These are phyloP conservation scores for Drosophila pandora DNA, from an alignment of 1,140 invertebrate species.

Conservation along the genomic window DNA sequence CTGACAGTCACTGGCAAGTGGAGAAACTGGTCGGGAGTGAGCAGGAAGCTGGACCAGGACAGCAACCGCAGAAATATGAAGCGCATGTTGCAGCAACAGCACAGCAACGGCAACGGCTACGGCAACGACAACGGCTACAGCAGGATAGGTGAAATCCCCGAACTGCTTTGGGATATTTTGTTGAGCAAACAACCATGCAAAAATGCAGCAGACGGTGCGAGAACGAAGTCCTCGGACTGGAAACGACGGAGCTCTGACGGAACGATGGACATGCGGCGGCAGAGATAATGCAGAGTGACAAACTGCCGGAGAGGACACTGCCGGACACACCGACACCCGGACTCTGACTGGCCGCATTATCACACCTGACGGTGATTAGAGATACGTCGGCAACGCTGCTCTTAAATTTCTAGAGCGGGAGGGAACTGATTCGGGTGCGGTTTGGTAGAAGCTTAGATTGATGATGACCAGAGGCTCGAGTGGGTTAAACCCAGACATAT, in stretches of 20 bases:
- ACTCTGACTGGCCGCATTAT: conserved; percentile 54
- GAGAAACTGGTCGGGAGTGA: conserved; percentile 33
- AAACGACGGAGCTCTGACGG: conserved; percentile 2
- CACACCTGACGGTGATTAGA: conserved; percentile 71
- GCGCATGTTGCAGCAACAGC: conserved; percentile 30
- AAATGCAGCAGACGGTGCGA: conserved; percentile 61
- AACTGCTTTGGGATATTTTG: conserved; percentile 73
- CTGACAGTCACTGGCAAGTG: conserved; percentile 65
- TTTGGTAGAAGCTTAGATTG: conserved; percentile 45
- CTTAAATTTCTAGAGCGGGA: conserved; percentile 48
- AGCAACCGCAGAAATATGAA: conserved; percentile 75
- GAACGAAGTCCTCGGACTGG: conserved; percentile 22
- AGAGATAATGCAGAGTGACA: conserved; percentile 55
- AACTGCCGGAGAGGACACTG: conserved; percentile 45
- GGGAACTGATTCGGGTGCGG: conserved; percentile 39
- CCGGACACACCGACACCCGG: neutral
- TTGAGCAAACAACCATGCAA: conserved; percentile 68
- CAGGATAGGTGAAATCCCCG: conserved; percentile 46
- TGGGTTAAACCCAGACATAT: neutral
- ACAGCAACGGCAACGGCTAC: conserved; percentile 4
- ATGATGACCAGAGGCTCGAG: conserved; percentile 28
- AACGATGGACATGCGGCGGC: conserved; percentile 11
- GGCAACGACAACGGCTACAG: conserved; percentile 4
- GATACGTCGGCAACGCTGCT: conserved; percentile 18
- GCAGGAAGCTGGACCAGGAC: conserved; percentile 1